A percentile compares a stretch with the other conserved stretches of the same genome.
Evolutionary conservation across 2,113 vertebrate genomes (phyloP).

Genomic region (Callopanchax toddi): DNA sequence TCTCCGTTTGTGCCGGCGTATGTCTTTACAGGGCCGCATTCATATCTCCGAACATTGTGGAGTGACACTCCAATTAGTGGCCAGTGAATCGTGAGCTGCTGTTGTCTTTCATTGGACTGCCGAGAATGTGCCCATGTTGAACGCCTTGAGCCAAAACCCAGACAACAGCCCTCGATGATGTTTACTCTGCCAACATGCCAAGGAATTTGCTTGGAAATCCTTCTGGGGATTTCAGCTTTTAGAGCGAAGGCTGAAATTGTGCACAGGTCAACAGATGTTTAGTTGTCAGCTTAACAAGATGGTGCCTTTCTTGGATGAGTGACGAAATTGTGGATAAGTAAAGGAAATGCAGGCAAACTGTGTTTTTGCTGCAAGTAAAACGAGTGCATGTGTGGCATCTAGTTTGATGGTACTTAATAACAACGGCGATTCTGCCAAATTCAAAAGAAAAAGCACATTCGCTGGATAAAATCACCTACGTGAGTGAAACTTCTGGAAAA

Average conservation of each 20-base stretch:
- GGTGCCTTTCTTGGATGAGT: slow-evolving; percentile 24
- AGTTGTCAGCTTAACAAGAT: slow-evolving; percentile 53
- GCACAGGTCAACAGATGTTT: slow-evolving; percentile 61
- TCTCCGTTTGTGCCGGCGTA: slow-evolving; percentile 51
- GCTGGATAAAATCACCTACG: background rate
- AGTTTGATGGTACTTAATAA: slow-evolving; percentile 30
- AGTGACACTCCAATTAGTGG: slow-evolving; percentile 80
- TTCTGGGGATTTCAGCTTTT: slow-evolving; percentile 16
- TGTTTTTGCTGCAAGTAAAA: slow-evolving; percentile 5
- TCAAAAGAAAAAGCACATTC: background rate
- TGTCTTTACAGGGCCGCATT: slow-evolving; percentile 46
- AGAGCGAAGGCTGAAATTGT: slow-evolving; percentile 39
- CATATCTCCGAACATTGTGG: slow-evolving; percentile 54
- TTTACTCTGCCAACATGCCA: slow-evolving; percentile 50
- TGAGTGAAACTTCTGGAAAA: background rate
- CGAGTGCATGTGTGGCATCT: slow-evolving; percentile 33
- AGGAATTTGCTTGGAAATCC: slow-evolving; percentile 30
- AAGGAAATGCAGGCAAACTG: slow-evolving; percentile 24
- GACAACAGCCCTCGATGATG: slow-evolving; percentile 53
- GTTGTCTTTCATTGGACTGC: slow-evolving; percentile 58
- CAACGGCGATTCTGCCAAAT: slow-evolving; percentile 5
- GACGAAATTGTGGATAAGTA: slow-evolving; percentile 53
- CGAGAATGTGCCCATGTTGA: slow-evolving; percentile 48
- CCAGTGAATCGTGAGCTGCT: slow-evolving; percentile 77
- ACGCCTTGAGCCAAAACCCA: slow-evolving; percentile 47